Evolutionary conservation across 1,140 invertebrate species (phyloP).

Genomic region (Rhynchophorus ferrugineus): DNA sequence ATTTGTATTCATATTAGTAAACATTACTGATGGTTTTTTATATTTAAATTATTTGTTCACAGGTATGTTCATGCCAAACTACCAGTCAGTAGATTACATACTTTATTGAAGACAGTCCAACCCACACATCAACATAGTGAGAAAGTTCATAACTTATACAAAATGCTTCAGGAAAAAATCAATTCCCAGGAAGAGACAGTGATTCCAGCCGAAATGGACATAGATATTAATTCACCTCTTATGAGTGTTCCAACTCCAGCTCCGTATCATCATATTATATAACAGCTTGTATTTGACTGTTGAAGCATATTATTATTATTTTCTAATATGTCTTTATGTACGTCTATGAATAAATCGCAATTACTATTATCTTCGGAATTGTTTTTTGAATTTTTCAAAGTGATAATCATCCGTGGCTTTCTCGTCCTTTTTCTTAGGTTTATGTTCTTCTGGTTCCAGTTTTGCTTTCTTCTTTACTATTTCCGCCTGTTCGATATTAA

Average conservation of each 20-base stretch:
- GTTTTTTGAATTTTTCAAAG: constrained; percentile 94
- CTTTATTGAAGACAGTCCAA: constrained; percentile 80
- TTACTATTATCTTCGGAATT: constrained; percentile 82
- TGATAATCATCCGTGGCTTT: constrained; percentile 95
- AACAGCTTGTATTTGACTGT: too few relatives aligned
- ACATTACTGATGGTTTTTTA: too few relatives aligned
- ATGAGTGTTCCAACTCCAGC: constrained; percentile 80
- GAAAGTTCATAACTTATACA: constrained; percentile 72
- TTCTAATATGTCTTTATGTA: too few relatives aligned
- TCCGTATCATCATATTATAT: constrained; percentile 50
- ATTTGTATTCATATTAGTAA: too few relatives aligned
- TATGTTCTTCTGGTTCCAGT: constrained; percentile 45
- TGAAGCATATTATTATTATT: too few relatives aligned
- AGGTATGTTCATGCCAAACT: constrained; percentile 62
- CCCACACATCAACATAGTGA: constrained; percentile 80
- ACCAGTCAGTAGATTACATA: constrained; percentile 67
- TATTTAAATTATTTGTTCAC: background rate
- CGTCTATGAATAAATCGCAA: too few relatives aligned
- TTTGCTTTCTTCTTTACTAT: constrained; percentile 50
- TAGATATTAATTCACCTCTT: constrained; percentile 75
- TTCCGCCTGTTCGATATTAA: constrained; percentile 71
- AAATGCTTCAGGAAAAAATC: constrained; percentile 70
- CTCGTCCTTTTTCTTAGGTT: constrained; percentile 65
- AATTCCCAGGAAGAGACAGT: constrained; percentile 61
- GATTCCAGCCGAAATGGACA: constrained; percentile 48